A percentile compares a stretch with the other conserved stretches of the same genome.
Evolutionary conservation across 1,140 invertebrate species (phyloP).

Genomic region (Ctenoplectra terminalis): DNA sequence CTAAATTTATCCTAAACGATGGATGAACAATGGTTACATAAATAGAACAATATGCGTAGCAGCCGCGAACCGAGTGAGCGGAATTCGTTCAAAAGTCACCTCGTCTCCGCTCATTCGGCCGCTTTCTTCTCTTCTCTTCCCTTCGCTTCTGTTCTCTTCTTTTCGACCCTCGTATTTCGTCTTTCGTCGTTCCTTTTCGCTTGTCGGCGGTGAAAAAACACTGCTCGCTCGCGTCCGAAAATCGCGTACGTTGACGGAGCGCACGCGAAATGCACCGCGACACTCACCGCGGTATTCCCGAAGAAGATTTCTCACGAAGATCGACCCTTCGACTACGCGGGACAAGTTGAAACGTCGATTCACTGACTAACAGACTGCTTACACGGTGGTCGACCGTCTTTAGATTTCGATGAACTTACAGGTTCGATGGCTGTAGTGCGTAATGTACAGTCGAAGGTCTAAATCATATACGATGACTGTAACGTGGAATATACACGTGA

Average conservation of each 20-base stretch:
- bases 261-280: slow-evolving; percentile 1
- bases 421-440: no score
- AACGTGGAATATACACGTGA: no score
- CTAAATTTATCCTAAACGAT: slow-evolving; percentile 83
- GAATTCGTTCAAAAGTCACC: slow-evolving; percentile 73
- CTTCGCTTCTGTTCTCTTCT: slow-evolving; percentile 8
- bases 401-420: not conserved
- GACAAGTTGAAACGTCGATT: not conserved
- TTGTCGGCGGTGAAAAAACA: not conserved
- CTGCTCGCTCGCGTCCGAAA: slow-evolving; percentile 8
- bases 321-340: no score
- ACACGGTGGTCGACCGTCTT: no score
- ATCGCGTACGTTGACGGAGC: slow-evolving; percentile 5
- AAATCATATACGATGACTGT: no score
- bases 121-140: slow-evolving; percentile 55
- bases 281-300: not conserved
- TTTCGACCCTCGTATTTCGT: not conserved
- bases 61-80: slow-evolving; percentile 65
- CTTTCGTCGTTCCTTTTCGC: slow-evolving; percentile 12
- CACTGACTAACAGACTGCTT: not conserved
- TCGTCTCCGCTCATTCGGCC: slow-evolving; percentile 55
- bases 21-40: slow-evolving; percentile 83
- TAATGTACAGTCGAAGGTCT: no score
- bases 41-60: slow-evolving; percentile 82
- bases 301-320: not conserved